These are phyloP conservation scores for Ichneumoninae sp. DNA, from an alignment of 2,888 invertebrate species.

Conservation along the genomic window DNA sequence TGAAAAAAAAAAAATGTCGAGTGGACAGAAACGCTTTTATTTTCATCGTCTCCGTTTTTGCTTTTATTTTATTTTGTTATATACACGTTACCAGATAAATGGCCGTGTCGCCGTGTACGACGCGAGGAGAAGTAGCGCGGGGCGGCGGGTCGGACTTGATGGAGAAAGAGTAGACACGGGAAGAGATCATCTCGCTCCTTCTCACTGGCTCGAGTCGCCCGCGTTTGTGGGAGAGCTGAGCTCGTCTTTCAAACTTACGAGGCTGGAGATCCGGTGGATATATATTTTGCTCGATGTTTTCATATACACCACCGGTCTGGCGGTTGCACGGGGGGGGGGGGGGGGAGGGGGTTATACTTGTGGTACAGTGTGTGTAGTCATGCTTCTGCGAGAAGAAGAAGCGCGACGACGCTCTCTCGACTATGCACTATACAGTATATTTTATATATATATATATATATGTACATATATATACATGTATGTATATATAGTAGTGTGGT, in stretches of 20 bases:
- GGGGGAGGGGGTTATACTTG: slow-evolving; percentile 25
- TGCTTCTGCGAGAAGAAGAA: slow-evolving; percentile 63
- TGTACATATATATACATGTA: background rate
- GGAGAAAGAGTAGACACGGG: slow-evolving; percentile 39
- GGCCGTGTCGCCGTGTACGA: slow-evolving; percentile 4
- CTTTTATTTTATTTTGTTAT: slow-evolving; percentile 20
- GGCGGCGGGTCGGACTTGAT: slow-evolving; percentile 12
- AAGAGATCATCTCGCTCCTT: slow-evolving; percentile 12
- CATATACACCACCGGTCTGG: slow-evolving; percentile 71
- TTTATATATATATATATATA: background rate
- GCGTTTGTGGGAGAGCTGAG: slow-evolving; percentile 21
- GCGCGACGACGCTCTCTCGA: slow-evolving; percentile 68
- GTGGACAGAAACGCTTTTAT: slow-evolving; percentile 55
- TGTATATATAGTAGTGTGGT: background rate
- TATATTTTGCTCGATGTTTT: slow-evolving; percentile 79
- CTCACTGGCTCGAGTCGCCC: slow-evolving; percentile 15
- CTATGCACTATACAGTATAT: slow-evolving; percentile 21
- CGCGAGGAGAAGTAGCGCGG: slow-evolving; percentile 3
- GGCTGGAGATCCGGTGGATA: slow-evolving; percentile 75
- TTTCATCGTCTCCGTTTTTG: slow-evolving; percentile 20
- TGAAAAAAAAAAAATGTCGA: slow-evolving; percentile 39
- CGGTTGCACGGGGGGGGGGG: slow-evolving; percentile 6
- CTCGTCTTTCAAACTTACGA: slow-evolving; percentile 79
- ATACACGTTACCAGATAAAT: slow-evolving; percentile 40
- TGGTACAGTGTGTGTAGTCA: slow-evolving; percentile 18